A percentile compares a stretch with the other conserved stretches of the same genome.
Evolutionary conservation across 2,888 invertebrate species (phyloP).

Genomic region (Pelosia muscerda): DNA sequence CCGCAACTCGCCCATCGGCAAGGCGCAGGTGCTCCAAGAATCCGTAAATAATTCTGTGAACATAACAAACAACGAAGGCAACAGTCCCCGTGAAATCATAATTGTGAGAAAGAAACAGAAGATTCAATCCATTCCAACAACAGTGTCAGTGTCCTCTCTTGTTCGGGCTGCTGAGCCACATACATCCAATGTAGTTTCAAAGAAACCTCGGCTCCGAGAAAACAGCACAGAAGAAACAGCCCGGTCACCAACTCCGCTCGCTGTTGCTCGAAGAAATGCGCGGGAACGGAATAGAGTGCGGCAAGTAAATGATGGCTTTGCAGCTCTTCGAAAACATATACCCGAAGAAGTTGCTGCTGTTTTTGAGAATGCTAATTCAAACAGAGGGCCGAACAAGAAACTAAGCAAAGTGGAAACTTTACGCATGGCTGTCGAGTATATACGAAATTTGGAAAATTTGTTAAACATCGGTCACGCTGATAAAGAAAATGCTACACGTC

Average conservation of each 20-base stretch:
- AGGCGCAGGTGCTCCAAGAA: constrained; percentile 89
- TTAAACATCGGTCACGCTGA: constrained; percentile 89
- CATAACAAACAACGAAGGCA: constrained; percentile 80
- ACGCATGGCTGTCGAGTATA: constrained; percentile 96
- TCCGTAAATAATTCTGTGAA: constrained; percentile 87
- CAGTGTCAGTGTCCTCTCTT: constrained; percentile 80
- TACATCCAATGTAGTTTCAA: constrained; percentile 67
- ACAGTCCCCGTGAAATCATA: constrained; percentile 82
- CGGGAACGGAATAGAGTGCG: constrained; percentile 97
- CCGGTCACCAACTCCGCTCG: constrained; percentile 90
- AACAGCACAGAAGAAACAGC: constrained; percentile 80
- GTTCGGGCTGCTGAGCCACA: constrained; percentile 73
- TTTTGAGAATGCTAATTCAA: constrained; percentile 89
- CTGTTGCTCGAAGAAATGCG: constrained; percentile 96
- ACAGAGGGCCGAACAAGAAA: constrained; percentile 91
- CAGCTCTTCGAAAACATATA: constrained; percentile 94
- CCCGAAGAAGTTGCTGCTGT: constrained; percentile 93
- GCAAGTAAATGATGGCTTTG: constrained; percentile 96
- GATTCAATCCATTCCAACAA: constrained; percentile 70
- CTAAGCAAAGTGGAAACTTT: constrained; percentile 95
- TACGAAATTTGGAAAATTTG: constrained; percentile 92
- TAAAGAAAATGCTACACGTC: constrained; percentile 77
- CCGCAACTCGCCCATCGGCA: constrained; percentile 86
- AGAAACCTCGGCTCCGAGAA: constrained; percentile 73
- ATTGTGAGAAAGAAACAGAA: constrained; percentile 85